phyloP scores from a whole-genome alignment of 2,888 invertebrate genomes.

The Tetramorium bicarinatum region DNA sequence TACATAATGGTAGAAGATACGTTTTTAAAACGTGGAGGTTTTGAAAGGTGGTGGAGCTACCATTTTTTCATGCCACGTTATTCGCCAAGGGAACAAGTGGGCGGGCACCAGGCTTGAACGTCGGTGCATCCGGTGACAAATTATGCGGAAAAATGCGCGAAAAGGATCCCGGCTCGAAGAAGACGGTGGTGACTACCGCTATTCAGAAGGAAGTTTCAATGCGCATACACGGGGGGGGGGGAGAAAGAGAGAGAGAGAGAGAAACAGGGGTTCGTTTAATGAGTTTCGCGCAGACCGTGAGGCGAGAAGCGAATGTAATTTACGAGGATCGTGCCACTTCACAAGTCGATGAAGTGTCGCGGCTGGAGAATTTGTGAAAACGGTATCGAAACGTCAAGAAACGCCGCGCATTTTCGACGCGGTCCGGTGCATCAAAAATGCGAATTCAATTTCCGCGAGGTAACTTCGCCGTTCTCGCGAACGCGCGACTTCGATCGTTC shows the following conservation, averaged over 20 bases:
- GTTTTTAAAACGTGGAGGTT: slow-evolving; percentile 24
- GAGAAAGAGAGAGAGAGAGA: neutral
- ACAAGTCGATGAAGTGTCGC: slow-evolving; percentile 48
- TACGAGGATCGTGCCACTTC: slow-evolving; percentile 63
- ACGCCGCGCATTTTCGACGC: slow-evolving; percentile 46
- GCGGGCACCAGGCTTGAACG: slow-evolving; percentile 37
- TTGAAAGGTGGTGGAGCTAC: slow-evolving; percentile 15
- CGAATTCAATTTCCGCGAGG: slow-evolving; percentile 55
- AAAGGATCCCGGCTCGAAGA: slow-evolving; percentile 71
- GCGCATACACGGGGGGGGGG: slow-evolving; percentile 67
- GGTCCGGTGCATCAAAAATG: slow-evolving; percentile 44
- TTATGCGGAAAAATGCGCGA: slow-evolving; percentile 81
- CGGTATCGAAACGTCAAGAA: slow-evolving; percentile 43
- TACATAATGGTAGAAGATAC: neutral
- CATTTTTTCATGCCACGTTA: slow-evolving; percentile 58
- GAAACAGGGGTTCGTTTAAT: slow-evolving; percentile 65
- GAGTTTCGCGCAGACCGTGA: slow-evolving; percentile 65
- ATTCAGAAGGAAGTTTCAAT: slow-evolving; percentile 63
- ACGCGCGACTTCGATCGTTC: slow-evolving; percentile 47
- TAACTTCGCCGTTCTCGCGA: slow-evolving; percentile 40
- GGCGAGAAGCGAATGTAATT: slow-evolving; percentile 63
- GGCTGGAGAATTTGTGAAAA: slow-evolving; percentile 46
- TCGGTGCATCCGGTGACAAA: slow-evolving; percentile 78
- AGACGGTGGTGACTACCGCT: slow-evolving; percentile 66
- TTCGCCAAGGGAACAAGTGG: slow-evolving; percentile 35